These are phyloP conservation scores for Zaprionus bogoriensis DNA, from an alignment of 2,888 invertebrate species.

Conservation along the genomic window DNA sequence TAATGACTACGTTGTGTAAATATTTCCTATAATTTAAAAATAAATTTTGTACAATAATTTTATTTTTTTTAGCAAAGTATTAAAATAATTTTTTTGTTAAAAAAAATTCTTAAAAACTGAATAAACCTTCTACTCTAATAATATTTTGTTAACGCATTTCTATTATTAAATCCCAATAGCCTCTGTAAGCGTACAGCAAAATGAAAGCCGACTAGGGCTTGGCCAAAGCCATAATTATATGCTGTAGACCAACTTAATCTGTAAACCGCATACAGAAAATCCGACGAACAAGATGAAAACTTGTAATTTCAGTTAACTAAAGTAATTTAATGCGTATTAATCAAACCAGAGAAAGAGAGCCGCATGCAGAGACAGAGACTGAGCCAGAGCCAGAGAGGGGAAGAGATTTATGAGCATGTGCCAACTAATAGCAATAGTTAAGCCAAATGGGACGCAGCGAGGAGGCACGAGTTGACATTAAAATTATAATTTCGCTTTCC, in stretches of 20 bases:
- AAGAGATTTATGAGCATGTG: conserved; percentile 24
- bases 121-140: too few species aligned
- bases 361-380: too few species aligned
- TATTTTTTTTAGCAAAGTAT: too few species aligned
- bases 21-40: too few species aligned
- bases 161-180: neutral
- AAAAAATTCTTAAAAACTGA: too few species aligned
- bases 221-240: neutral
- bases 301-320: conserved; percentile 15
- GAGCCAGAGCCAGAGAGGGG: neutral
- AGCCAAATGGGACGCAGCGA: conserved; percentile 41
- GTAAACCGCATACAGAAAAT: neutral
- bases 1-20: too few species aligned
- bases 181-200: neutral
- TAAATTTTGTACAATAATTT: too few species aligned
- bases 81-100: too few species aligned
- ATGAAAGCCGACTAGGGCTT: neutral
- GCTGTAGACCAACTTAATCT: neutral
- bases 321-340: conserved; percentile 31
- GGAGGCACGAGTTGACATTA: conserved; percentile 33
- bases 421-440: conserved; percentile 52
- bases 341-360: neutral
- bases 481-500: conserved; percentile 59
- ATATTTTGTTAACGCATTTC: too few species aligned
- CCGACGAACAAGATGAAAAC: conserved; percentile 20